Percentiles rank a stretch among this genome's conserved stretches.
phyloP scores from a whole-genome alignment of 2,888 invertebrate genomes.

The Alentia gelatinosa region DNA sequence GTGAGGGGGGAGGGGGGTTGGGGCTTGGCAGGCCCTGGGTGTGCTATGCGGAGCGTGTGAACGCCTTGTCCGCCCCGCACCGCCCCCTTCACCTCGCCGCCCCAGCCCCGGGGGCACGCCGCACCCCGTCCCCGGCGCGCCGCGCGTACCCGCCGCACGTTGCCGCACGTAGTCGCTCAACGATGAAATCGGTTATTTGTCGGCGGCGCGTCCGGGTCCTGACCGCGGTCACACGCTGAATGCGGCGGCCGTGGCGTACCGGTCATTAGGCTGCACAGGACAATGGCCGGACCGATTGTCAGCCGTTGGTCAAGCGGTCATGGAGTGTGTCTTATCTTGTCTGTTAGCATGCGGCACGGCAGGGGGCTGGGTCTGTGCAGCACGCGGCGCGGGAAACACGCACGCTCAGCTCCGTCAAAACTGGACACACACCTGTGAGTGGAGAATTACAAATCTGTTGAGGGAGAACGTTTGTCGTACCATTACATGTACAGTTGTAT shows the following conservation, averaged over 20 bases:
- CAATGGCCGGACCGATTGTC: not conserved
- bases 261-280: not conserved
- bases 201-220: not conserved
- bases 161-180: not conserved
- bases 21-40: too few relatives aligned
- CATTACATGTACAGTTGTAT: too few relatives aligned
- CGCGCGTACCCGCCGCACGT: not conserved
- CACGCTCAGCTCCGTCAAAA: not conserved
- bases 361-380: not conserved
- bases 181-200: not conserved
- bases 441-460: too few relatives aligned
- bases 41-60: not conserved
- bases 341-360: not conserved
- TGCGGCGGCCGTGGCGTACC: not conserved
- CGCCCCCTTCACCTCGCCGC: not conserved
- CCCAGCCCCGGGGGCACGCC: not conserved
- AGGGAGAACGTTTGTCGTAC: too few relatives aligned
- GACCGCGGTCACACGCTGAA: not conserved
- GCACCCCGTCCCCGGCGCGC: not conserved
- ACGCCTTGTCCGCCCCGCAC: not conserved
- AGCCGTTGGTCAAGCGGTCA: constrained; percentile 8
- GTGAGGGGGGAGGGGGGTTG: too few relatives aligned
- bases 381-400: not conserved
- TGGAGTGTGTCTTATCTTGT: not conserved
- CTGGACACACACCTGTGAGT: not conserved